Conservation (phyloP, 2,113 vertebrate species). For the Ophthalmolycus amberensis region DNA sequence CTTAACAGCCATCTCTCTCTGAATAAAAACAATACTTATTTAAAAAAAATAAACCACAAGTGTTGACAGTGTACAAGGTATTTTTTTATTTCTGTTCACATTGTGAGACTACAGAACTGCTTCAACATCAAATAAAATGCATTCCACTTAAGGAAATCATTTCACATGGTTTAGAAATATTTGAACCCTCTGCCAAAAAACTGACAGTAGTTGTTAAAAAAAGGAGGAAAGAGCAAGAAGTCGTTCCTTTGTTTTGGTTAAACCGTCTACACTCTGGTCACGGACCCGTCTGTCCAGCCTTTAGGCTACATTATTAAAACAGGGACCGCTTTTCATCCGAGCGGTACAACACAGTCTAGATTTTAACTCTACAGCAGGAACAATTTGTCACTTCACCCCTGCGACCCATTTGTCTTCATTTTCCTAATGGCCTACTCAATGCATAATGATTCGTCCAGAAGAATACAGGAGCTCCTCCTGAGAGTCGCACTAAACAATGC, state of each 20-base stretch:
- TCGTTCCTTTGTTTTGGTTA: not conserved
- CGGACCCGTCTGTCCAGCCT: not conserved
- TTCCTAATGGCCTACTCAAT: slow-evolving; percentile 86
- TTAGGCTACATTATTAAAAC: slow-evolving; percentile 13
- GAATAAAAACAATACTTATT: not conserved
- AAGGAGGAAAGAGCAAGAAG: not conserved
- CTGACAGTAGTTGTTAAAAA: not conserved
- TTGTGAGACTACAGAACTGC: not conserved
- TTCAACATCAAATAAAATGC: not conserved
- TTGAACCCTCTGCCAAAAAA: not conserved
- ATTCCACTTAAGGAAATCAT: not conserved
- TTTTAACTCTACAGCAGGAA: slow-evolving; percentile 68
- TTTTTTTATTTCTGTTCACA: not conserved
- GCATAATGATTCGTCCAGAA: slow-evolving; percentile 86
- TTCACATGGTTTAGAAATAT: not conserved
- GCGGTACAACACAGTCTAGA: slow-evolving; percentile 59
- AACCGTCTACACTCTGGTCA: not conserved
- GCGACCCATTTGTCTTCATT: slow-evolving; percentile 84
- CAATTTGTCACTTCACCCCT: slow-evolving; percentile 78
- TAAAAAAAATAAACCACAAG: not conserved
- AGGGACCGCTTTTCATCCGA: slow-evolving; percentile 41
- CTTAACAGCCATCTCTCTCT: not conserved
- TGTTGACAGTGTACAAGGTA: not conserved
- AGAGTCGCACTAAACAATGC: slow-evolving; percentile 80
- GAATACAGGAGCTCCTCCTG: slow-evolving; percentile 80